Percentiles rank a stretch among this genome's conserved stretches.
Conservation (phyloP, 92 coral and sea anemone genomes). For the Zoanthus sociatus region DNA sequence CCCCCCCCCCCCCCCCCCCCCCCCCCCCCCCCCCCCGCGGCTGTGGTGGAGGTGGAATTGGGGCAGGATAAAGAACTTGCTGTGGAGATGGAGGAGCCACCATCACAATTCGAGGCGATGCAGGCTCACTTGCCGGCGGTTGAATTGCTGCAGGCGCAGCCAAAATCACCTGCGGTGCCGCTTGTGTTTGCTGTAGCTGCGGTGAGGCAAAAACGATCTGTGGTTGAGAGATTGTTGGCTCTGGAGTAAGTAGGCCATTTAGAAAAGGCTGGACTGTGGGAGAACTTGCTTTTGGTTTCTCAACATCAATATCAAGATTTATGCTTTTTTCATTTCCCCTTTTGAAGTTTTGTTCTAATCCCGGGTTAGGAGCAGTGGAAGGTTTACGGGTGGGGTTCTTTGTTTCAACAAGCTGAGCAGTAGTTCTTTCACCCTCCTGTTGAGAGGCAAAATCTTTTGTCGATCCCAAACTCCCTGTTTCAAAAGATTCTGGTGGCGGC, state of each 20-base stretch:
- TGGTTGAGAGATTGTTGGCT: neutral
- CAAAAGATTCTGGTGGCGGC: slow-evolving; percentile 36
- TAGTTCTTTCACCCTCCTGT: neutral
- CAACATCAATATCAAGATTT: slow-evolving; percentile 20
- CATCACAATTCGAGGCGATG: slow-evolving; percentile 37
- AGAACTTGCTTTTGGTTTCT: neutral
- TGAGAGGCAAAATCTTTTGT: neutral
- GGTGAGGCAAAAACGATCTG: slow-evolving; percentile 25
- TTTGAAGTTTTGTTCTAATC: slow-evolving; percentile 20
- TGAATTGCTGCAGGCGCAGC: slow-evolving; percentile 9
- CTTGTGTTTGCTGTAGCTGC: slow-evolving; percentile 10
- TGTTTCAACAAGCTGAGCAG: neutral
- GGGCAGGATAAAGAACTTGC: slow-evolving; percentile 27
- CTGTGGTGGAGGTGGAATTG: neutral
- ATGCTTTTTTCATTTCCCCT: slow-evolving; percentile 32
- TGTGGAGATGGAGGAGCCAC: slow-evolving; percentile 11
- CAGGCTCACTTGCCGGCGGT: slow-evolving; percentile 13
- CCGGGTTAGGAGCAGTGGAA: slow-evolving; percentile 39
- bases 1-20: too few species aligned
- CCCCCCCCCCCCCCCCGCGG: too few species aligned
- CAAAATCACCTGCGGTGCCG: slow-evolving; percentile 13
- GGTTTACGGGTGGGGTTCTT: slow-evolving; percentile 24
- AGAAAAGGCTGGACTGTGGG: slow-evolving; percentile 18
- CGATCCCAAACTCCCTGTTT: neutral
- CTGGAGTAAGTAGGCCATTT: neutral